phyloP scores from a whole-genome alignment of 2,888 invertebrate genomes.

The Nasonia oneida region DNA sequence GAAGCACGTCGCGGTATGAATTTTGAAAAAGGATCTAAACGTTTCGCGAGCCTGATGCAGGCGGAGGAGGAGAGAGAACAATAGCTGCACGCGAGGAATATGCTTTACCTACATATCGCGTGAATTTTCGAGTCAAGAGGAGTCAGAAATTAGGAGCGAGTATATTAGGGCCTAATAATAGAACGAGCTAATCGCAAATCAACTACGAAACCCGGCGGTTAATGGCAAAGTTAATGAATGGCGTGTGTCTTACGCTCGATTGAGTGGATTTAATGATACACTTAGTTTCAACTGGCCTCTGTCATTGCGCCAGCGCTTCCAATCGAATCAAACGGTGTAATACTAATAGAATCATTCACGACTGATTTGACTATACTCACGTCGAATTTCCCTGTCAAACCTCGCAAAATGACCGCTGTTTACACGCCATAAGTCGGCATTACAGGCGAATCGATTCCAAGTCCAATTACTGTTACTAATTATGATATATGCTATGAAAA shows the following conservation, averaged over 20 bases:
- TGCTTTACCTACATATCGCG: neutral
- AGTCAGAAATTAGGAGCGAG: neutral
- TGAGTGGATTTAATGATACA: conserved; percentile 35
- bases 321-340: conserved; percentile 20
- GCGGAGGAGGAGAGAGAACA: neutral
- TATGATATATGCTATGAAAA: neutral
- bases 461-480: neutral
- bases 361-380: neutral
- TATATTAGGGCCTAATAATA: no score
- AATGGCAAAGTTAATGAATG: neutral
- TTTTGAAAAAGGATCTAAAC: conserved; percentile 18
- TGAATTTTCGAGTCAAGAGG: neutral
- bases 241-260: neutral
- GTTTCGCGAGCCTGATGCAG: neutral
- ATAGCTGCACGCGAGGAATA: neutral
- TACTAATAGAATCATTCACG: conserved; percentile 39
- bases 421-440: neutral
- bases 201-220: neutral
- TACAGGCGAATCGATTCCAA: neutral
- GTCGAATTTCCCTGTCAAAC: conserved; percentile 2
- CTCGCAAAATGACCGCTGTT: conserved; percentile 5
- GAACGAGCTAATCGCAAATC: neutral
- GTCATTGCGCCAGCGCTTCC: neutral
- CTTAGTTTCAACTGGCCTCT: neutral
- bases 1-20: neutral